Evolutionary conservation across 2,888 invertebrate species (phyloP), one percentile per base, ranked within the genome.

Genomic region (Eudemis profundana): DNA sequence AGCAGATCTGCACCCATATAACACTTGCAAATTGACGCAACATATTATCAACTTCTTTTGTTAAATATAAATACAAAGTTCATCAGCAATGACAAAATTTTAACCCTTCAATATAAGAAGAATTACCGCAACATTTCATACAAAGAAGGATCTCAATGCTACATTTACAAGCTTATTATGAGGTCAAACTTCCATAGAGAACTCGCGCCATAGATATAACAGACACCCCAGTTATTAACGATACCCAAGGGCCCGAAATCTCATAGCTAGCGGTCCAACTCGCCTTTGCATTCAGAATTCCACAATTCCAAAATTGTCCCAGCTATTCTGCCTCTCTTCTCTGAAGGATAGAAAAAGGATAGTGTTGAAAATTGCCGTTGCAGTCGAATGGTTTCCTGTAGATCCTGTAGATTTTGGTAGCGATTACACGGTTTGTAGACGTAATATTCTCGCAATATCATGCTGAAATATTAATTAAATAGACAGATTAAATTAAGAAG

Each of bases 391-490:
- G 33, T 8, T 51, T 61, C 0, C 15, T 21, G 27, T 42, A 7
- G 40, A 61, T 42, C 42, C 1, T 14, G n/a, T 12, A 44, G 51
- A 44, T 44, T 61, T 19, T 1, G 40, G 14, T 33, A 23, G 21
- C 33, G 40, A 42, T 42, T 61, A 42, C 42, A 61, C 19, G 29
- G 17, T 33, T 57, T 57, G 47, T 47, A 47, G 47, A 17, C 33
- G 36, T 21, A 61, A 53, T 61, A 33, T 51, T 51, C 23, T 21
- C 21, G 15, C 44, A 51, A 12, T 17, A 46, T 36, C 19, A 23
- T 27, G 42, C 14, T 19, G 40, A 19, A 60, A 50, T 27, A 19
- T 44, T 51, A 7, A 44, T 51, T 19, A 33, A 61, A 47, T 59
- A 23, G 38, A 23, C 12, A 10, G 33, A n/a, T n/a, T n/a, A n/a